phyloP scores from a whole-genome alignment of 2,888 invertebrate species.

The Athalia cordata region DNA sequence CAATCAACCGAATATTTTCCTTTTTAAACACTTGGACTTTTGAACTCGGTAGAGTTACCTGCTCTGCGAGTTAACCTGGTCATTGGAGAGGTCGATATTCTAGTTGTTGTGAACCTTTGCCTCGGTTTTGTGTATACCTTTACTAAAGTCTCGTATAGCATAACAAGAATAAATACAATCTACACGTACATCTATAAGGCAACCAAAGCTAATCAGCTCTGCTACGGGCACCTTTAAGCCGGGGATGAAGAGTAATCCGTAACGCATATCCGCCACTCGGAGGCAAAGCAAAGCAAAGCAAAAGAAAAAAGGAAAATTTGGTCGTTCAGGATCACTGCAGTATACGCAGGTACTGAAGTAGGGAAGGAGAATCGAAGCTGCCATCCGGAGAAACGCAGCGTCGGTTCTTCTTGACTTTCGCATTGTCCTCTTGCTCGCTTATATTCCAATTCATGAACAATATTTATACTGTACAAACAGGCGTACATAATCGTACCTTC shows the following conservation, averaged over 20 bases:
- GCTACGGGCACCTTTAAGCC: constrained; percentile 41
- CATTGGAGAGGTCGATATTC: constrained; percentile 12
- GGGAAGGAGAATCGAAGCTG: not conserved
- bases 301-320: constrained; percentile 36
- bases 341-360: not conserved
- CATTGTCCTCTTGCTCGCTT: constrained; percentile 35
- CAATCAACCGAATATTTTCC: constrained; percentile 58
- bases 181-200: constrained; percentile 20
- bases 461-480: constrained; percentile 35
- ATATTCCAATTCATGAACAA: constrained; percentile 39
- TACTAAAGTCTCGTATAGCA: not conserved
- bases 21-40: constrained; percentile 49
- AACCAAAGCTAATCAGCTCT: constrained; percentile 41
- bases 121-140: constrained; percentile 13
- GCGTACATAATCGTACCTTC: constrained; percentile 28
- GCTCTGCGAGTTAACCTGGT: constrained; percentile 33
- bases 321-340: constrained; percentile 13
- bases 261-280: constrained; percentile 40
- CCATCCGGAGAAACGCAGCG: constrained; percentile 1
- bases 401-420: constrained; percentile 38
- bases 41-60: constrained; percentile 25
- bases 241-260: constrained; percentile 43
- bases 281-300: not conserved
- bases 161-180: not conserved
- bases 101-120: constrained; percentile 8